Evolutionary conservation across 2,888 invertebrate genomes (phyloP), one percentile per base, ranked within the genome.

Genomic region (Cephonodes hylas): DNA sequence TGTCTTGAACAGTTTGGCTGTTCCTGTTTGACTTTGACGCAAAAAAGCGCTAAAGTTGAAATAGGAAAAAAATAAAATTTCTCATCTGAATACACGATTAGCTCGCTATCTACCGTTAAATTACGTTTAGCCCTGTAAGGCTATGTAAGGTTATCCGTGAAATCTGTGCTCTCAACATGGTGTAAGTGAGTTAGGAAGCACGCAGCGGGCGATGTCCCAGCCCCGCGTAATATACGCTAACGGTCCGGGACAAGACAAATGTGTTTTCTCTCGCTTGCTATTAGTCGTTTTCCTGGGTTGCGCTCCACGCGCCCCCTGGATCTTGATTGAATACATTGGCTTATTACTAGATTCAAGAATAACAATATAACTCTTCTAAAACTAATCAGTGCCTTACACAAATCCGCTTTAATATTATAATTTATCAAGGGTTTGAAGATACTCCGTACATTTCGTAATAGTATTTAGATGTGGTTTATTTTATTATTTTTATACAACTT

Each of bases 231-330:
- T 92, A 91, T 91, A 91, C 91, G 91, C 85, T 91, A 91, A 91
- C 91, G 89, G 87, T 81, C 83, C 81, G 81, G 84, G 89, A 89
- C 90, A 91, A 92, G 92, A 91, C 89, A 91, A 92, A 92, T 92
- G 92, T 91, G 89, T 88, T 90, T 91, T 89, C 90, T 86, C 88
- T 88, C 84, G 84, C 81, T 85, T 79, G 84, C 88, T 88, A 88
- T 88, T 88, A 88, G 83, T 82, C 80, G 80, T 80, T 79, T 78
- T 78, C 74, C 71, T 72, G 75, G 72, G 75, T 76, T 74, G 65
- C 71, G 68, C 70, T 79, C 75, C 72, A 70, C 75, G 76, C 72
- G 74, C 76, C 78, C 77, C 81, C 76, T 73, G 78, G 77, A 80
- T 79, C 85, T 84, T 83, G 86, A 86, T 87, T 86, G 84, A 86